Percentiles rank a stretch among this genome's conserved stretches.
These are phyloP conservation scores for Anhinga rufa DNA, from an alignment of 2,113 vertebrate genomes.

Conservation along the genomic window DNA sequence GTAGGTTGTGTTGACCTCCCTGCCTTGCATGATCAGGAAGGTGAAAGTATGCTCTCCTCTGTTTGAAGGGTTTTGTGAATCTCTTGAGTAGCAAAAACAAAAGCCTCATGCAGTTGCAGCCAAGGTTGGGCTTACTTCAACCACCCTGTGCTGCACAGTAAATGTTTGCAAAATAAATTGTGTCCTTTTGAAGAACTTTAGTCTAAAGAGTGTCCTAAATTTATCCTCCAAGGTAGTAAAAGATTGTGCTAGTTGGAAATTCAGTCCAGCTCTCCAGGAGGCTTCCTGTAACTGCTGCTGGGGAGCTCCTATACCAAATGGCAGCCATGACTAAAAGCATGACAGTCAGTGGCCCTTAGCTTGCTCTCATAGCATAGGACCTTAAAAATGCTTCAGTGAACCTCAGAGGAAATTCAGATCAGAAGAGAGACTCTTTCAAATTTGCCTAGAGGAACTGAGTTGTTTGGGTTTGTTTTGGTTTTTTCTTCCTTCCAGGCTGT, in stretches of 20 bases:
- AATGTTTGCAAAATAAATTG: background rate
- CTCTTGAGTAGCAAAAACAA: background rate
- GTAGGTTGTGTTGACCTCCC: background rate
- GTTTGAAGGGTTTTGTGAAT: background rate
- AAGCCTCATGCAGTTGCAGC: background rate
- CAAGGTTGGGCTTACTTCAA: background rate
- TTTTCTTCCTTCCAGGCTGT: background rate
- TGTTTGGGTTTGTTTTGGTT: background rate
- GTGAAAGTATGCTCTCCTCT: background rate
- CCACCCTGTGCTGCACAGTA: background rate
- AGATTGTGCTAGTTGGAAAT: background rate
- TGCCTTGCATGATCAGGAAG: background rate
- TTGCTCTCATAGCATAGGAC: background rate
- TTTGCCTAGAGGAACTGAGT: background rate
- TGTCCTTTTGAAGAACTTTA: background rate
- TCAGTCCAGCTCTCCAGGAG: background rate
- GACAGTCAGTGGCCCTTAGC: slow-evolving; percentile 11
- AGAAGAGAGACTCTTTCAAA: background rate
- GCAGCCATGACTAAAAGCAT: background rate
- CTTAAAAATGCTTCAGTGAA: slow-evolving; percentile 42
- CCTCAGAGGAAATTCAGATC: background rate
- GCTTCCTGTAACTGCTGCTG: background rate
- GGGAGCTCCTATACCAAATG: background rate
- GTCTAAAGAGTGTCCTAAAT: background rate
- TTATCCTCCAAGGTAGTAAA: background rate